Base-by-base conservation (phyloP, 2,113 vertebrate species). In the Vireo altiloquus region DNA sequence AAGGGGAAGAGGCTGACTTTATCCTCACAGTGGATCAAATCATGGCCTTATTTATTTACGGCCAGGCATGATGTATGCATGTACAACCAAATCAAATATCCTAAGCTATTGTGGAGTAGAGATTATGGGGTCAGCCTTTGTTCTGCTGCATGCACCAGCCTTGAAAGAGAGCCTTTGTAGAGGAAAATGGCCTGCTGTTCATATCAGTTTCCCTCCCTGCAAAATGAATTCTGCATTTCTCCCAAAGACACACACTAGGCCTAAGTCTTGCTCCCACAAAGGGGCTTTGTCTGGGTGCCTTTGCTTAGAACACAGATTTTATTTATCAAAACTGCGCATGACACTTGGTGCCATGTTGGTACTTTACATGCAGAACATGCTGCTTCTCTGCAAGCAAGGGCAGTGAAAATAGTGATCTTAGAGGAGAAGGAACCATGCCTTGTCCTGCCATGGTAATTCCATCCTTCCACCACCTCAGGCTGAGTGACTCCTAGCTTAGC, bases 161-260 rank as follows among this genome's bases (percentile, higher is more conserved):
- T 74, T 94, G 65, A 95, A 93, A 94, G 82, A 69, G 21, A 85
- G 71, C 31, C 68, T 94, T 97, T 94, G 83, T 94, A 52, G 39
- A 65, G 49, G 79, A 95, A 95, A 95, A 95, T 88, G 94, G 90
- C 35, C 59, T 82, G 78, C 89, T 96, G 93, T 97, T 97, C 79
- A 40, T 70, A 90, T 79, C 87, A 77, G 72, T 79, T 95, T 83
- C 63, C 81, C 83, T 82, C 90, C 93, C 80, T n/a, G n/a, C 60
- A 94, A 54, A 96, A 86, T 0, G 65, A 86, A 87, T 89, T 92
- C 75, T 87, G 70, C 80, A 89, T 95, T 94, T 92, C 76, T 87
- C 76, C 84, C 60, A 42, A 76, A 81, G 80, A 61, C 60, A 76
- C 49, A 97, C 94, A 97, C 90, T 94, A 40, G 70, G 69, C 60